Base-by-base conservation (phyloP, 2,113 vertebrate genomes). In the Paracyprichromis sp. region DNA sequence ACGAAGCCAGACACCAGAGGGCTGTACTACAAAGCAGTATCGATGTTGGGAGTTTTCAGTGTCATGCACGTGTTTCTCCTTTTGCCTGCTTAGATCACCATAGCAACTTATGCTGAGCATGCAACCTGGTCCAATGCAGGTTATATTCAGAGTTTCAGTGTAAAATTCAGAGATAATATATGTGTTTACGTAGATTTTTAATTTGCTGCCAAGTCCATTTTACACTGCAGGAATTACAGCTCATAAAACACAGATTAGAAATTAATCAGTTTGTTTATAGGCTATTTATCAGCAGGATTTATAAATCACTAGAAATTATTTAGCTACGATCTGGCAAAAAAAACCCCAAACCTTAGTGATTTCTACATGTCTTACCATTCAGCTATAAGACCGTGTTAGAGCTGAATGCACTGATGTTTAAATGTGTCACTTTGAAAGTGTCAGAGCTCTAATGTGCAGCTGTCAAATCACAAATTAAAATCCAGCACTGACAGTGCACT, bases 1-100 rank as follows among this genome's bases (percentile, higher is more conserved):
- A 69, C 36, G 19, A 66, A 79, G 78, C 61, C 76, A 83, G 79
- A 54, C 38, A 45, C 57, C 78, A 76, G 34, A 78, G 45, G 45
- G 73, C 26, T 78, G 45, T n/a, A 52, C 73, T 52, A 52, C 73
- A 78, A 76, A 78, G 43, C 24, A 52, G 29, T 34, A 78, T 78
- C 17, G 14, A 73, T 34, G 26, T 31, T 31, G 7, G 69, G 69
- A 45, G 45, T 78, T 52, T n/a, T 52, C 45, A 78, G 45, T 13
- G 73, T 52, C 26, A 19, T 31, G 43, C 45, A 78, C 6, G 7
- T 50, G 26, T 19, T 50, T 78, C 17, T 52, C 16, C 45, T 78
- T 78, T 78, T 34, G 43, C 73, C 45, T 78, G 16, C 16, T 78
- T 78, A 78, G 73, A 78, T 34, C 73, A 34, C 17, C 45, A 50